Percentiles rank a stretch among this genome's conserved stretches.
These are phyloP conservation scores for Chiridota heheva DNA, from an alignment of 35 echinoderm and acorn worm genomes.

Conservation along the genomic window DNA sequence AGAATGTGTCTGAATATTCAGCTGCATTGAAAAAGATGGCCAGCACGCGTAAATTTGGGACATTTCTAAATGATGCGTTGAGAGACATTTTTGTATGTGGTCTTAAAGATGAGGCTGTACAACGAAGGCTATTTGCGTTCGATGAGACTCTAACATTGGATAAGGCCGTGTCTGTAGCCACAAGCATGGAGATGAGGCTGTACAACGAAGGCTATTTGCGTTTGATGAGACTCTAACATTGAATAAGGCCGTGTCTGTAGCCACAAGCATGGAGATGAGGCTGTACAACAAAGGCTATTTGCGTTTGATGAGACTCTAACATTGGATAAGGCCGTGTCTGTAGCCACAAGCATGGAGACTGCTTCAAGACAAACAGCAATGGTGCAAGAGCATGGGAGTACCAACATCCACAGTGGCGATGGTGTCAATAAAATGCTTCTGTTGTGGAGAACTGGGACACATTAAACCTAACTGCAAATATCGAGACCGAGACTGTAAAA, in stretches of 20 bases:
- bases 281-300: no score
- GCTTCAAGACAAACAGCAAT: not conserved
- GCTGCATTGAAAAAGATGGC: constrained; percentile 18
- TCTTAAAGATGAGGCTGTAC: not conserved
- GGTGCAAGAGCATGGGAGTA: not conserved
- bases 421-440: not conserved
- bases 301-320: not conserved
- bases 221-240: not conserved
- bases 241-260: not conserved
- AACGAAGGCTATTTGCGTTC: not conserved
- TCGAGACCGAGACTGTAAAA: not conserved
- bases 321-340: not conserved
- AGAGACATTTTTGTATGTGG: constrained; percentile 1
- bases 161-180: constrained; percentile 18
- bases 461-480: constrained; percentile 1
- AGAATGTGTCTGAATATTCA: not conserved
- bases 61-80: not conserved
- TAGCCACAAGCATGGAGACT: not conserved
- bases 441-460: constrained; percentile 12
- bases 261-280: no score
- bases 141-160: constrained; percentile 3
- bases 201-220: no score
- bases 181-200: constrained; percentile 34
- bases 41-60: constrained; percentile 10
- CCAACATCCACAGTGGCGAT: not conserved